Conservation (phyloP, 1,140 invertebrate species). For the Laupala kohalensis region DNA sequence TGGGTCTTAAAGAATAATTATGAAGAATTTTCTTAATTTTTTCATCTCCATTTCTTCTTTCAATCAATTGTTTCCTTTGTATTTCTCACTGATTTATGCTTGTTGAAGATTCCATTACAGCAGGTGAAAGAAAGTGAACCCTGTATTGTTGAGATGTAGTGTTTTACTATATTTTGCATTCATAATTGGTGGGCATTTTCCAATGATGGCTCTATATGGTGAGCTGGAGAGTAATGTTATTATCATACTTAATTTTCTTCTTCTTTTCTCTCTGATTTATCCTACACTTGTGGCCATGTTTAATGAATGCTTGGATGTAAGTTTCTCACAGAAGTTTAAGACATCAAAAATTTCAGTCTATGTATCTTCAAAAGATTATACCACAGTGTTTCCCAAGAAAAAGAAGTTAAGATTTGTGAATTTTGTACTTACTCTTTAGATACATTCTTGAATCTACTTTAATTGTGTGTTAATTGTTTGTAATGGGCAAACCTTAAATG, state of each 20-base stretch:
- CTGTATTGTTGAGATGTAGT: neutral
- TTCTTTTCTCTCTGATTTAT: neutral
- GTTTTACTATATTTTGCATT: neutral
- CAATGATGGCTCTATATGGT: neutral
- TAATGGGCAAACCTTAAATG: too few species aligned
- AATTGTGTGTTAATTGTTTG: too few species aligned
- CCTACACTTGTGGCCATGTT: neutral
- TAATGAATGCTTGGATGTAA: neutral
- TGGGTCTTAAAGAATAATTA: too few species aligned
- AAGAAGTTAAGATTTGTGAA: too few species aligned
- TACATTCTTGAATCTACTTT: too few species aligned
- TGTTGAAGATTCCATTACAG: neutral
- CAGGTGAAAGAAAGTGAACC: neutral
- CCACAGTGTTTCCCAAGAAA: too few species aligned
- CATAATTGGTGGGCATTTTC: neutral
- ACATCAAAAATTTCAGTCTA: too few species aligned
- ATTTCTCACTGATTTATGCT: neutral
- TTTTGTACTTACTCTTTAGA: too few species aligned
- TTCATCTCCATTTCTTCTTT: too few species aligned
- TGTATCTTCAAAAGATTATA: too few species aligned
- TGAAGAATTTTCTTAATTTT: too few species aligned
- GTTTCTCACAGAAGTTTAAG: too few species aligned
- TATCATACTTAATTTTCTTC: neutral
- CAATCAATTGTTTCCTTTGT: neutral
- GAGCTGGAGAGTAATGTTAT: neutral